A percentile compares a stretch with the other conserved stretches of the same genome.
Conservation (phyloP, 2,888 invertebrate genomes). For the Atrina japonica region DNA sequence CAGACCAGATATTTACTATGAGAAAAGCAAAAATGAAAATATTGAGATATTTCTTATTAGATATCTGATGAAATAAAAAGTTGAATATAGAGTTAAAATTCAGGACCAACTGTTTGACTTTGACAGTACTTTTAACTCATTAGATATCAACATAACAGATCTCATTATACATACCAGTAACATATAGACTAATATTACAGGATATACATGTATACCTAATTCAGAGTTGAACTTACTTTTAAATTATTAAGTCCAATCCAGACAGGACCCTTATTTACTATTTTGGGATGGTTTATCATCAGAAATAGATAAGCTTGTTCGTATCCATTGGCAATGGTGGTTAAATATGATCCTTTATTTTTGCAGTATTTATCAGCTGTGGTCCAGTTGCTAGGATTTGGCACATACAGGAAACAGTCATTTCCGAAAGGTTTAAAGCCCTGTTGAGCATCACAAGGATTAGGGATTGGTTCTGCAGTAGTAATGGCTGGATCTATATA, state of each 20-base stretch:
- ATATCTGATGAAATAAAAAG: no score
- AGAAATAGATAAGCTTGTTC: conserved; percentile 62
- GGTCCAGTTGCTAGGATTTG: conserved; percentile 49
- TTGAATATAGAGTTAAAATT: no score
- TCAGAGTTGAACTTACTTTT: conserved; percentile 41
- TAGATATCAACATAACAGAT: no score
- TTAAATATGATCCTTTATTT: conserved; percentile 49
- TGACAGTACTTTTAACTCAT: no score
- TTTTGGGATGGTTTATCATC: conserved; percentile 45
- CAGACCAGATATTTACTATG: no score
- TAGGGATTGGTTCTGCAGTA: conserved; percentile 61
- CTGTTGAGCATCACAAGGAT: conserved; percentile 55
- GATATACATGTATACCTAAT: neutral
- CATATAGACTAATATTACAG: no score
- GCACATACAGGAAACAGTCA: conserved; percentile 61
- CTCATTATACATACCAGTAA: no score
- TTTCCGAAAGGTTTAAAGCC: conserved; percentile 57
- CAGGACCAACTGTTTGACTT: no score
- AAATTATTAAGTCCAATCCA: conserved; percentile 67
- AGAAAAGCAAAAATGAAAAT: no score
- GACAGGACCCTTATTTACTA: conserved; percentile 13
- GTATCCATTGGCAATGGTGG: conserved; percentile 58
- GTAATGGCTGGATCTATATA: conserved; percentile 51
- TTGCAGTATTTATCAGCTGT: conserved; percentile 52
- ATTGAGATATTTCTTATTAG: no score